Base-by-base conservation (phyloP, 2,113 vertebrate species). In the Tapirus terrestris region DNA sequence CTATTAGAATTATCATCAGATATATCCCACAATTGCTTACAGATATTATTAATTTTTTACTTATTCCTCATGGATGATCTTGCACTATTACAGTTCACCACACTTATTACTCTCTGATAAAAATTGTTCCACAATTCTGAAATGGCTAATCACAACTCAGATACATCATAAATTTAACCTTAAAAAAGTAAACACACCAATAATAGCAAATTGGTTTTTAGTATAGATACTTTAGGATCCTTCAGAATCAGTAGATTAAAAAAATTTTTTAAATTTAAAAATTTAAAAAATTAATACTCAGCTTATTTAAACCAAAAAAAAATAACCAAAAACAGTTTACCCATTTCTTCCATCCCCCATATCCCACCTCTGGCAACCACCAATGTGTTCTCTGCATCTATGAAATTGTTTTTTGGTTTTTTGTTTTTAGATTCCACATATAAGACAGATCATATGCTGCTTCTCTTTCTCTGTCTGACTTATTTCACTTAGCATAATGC, bases 21-120 rank as follows among this genome's bases (percentile, higher is more conserved):
- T 18, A 17, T 56, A 53, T 21, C 16, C 43, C 23, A n/a, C 16
- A 94, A 43, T 2, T 88, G 14, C 68, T 51, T 79, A 65, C 0
- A 86, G 16, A 95, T 79, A 60, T 9, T 36, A 60, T 56, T 75
- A 3, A 48, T 81, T 61, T 82, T 82, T 92, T 48, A 84, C 43
- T 65, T 89, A 53, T 72, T 76, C 12, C 16, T 81, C 60, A 93
- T 29, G 17, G 36, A 79, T 88, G 27, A 88, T 31, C 2, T 88
- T 33, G 3, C 14, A 63, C 6, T 67, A 13, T 65, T 72, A 81
- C 1, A 89, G 51, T 93, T 95, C 27, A 89, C 63, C 51, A 90
- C 6, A 94, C 88, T 73, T 53, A 97, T 56, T 72, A 18, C 43
- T 90, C 58, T n/a, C 33, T 82, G 31, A 53, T 63, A 53, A 96